These are phyloP conservation scores for Ciconia stormi DNA, from an alignment of 2,113 vertebrate genomes.

Conservation along the genomic window DNA sequence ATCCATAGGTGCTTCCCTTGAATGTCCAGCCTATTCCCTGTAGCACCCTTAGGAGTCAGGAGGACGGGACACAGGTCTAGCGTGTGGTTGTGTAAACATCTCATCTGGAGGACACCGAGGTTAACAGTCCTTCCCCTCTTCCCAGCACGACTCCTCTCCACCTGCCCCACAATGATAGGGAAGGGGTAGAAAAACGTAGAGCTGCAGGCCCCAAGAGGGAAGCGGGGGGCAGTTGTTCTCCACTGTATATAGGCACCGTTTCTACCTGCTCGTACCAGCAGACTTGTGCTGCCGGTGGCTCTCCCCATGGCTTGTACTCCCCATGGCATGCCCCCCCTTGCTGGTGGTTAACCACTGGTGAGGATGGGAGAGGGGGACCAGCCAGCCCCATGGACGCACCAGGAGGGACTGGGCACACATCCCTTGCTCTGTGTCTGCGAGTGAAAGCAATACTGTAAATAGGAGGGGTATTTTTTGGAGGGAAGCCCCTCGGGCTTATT, in stretches of 20 bases:
- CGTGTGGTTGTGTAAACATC: background rate
- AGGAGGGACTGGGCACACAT: background rate
- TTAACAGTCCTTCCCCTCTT: background rate
- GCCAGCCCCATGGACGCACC: rapidly evolving
- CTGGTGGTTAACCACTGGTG: background rate
- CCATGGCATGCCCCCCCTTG: background rate
- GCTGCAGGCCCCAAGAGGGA: background rate
- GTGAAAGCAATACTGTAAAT: slow-evolving; percentile 62
- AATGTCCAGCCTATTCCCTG: background rate
- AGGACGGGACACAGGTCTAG: background rate
- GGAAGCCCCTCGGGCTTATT: background rate
- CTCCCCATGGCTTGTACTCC: background rate
- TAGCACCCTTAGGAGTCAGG: background rate
- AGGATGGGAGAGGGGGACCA: background rate
- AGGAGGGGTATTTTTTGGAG: slow-evolving; percentile 4
- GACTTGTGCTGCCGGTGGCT: background rate
- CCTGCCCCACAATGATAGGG: background rate
- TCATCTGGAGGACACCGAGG: background rate
- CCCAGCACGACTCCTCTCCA: background rate
- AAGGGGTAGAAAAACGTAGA: background rate
- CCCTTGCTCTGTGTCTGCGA: background rate
- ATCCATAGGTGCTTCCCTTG: background rate
- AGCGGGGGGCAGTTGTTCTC: background rate
- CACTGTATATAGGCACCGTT: background rate
- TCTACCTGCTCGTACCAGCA: background rate